phyloP scores from a whole-genome alignment of 2,113 vertebrate genomes.

The Caranx melampygus region DNA sequence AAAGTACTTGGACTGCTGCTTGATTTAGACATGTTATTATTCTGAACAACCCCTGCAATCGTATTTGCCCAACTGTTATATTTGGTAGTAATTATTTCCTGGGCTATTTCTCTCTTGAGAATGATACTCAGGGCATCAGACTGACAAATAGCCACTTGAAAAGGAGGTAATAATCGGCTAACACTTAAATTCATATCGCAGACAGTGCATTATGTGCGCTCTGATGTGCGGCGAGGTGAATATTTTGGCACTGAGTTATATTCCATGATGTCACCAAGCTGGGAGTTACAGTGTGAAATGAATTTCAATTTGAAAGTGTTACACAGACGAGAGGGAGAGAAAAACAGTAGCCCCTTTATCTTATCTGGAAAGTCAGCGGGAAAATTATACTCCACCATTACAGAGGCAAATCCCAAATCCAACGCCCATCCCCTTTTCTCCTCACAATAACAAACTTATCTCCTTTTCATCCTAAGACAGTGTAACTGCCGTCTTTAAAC shows the following conservation, averaged over 20 bases:
- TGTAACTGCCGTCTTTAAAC: neutral
- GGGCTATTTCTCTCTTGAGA: slow-evolving; percentile 44
- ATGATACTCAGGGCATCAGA: slow-evolving; percentile 44
- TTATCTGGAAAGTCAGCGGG: slow-evolving; percentile 50
- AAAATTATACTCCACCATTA: slow-evolving; percentile 34
- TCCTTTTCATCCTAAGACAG: neutral
- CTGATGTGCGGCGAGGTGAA: slow-evolving; percentile 52
- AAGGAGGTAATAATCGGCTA: slow-evolving; percentile 52
- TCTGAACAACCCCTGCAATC: slow-evolving; percentile 44
- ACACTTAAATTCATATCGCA: slow-evolving; percentile 51
- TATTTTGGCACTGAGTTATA: slow-evolving; percentile 40
- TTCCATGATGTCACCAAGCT: slow-evolving; percentile 40
- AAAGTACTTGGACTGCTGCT: slow-evolving; percentile 26
- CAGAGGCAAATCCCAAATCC: slow-evolving; percentile 40
- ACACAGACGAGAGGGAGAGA: neutral
- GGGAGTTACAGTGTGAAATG: slow-evolving; percentile 38
- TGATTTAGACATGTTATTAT: slow-evolving; percentile 59
- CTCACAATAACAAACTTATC: slow-evolving; percentile 23
- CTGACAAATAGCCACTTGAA: slow-evolving; percentile 65
- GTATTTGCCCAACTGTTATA: slow-evolving; percentile 60
- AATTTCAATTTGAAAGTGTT: slow-evolving; percentile 50
- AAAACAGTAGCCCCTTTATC: slow-evolving; percentile 32
- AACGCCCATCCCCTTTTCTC: slow-evolving; percentile 19
- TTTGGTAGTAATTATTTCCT: slow-evolving; percentile 61
- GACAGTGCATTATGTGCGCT: slow-evolving; percentile 43